These are phyloP conservation scores for Clavelina lepadiformis DNA, from an alignment of 23 tunicate genomes.

Conservation along the genomic window DNA sequence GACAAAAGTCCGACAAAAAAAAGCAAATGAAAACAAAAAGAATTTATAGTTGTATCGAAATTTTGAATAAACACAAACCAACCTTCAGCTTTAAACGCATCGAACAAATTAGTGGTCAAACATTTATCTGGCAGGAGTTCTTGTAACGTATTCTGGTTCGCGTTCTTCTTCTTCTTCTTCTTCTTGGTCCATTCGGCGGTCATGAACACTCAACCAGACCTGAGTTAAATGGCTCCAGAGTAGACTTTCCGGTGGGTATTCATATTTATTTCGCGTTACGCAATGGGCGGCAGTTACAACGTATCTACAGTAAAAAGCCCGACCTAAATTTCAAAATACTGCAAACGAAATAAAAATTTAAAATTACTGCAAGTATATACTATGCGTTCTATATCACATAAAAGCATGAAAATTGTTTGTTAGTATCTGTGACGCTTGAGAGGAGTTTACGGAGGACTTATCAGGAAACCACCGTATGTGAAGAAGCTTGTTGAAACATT, in stretches of 20 bases:
- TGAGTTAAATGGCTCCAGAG: slow-evolving; percentile 23
- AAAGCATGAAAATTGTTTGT: too few species aligned
- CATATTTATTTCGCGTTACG: slow-evolving; percentile 4
- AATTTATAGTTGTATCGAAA: too few species aligned
- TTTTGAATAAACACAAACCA: too few species aligned
- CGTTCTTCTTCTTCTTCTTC: not conserved
- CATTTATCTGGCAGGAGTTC: not conserved
- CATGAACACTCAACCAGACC: slow-evolving; percentile 76
- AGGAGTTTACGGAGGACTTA: not conserved
- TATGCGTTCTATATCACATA: too few species aligned
- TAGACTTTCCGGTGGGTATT: slow-evolving; percentile 15
- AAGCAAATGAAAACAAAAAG: too few species aligned
- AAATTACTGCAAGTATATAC: too few species aligned
- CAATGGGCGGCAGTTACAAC: slow-evolving; percentile 58
- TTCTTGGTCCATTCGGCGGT: slow-evolving; percentile 20
- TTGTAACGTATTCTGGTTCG: not conserved
- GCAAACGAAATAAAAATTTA: too few species aligned
- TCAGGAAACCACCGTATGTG: slow-evolving; percentile 14
- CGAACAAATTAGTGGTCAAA: too few species aligned
- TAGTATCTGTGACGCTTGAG: too few species aligned
- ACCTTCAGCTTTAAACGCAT: too few species aligned
- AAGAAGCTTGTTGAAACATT: not conserved
- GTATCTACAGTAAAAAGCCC: not conserved
- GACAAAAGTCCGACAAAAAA: too few species aligned
- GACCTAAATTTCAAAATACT: too few species aligned